phyloP scores from a whole-genome alignment of 2,888 invertebrate genomes.

The Caenorhabditis japonica region DNA sequence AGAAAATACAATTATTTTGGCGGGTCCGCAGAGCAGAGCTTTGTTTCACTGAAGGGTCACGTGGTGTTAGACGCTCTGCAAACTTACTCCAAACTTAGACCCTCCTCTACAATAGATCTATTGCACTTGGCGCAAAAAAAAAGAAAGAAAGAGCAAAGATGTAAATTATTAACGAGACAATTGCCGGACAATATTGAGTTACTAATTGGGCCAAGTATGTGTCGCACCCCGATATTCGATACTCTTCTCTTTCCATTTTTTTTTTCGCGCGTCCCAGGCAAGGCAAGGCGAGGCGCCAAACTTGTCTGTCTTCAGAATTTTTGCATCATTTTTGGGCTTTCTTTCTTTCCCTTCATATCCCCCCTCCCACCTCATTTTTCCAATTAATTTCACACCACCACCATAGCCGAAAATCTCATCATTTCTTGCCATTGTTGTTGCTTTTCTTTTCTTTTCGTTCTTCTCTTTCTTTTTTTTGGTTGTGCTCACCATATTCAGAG shows the following conservation, averaged over 20 bases:
- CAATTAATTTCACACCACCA: constrained; percentile 25
- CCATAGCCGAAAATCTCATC: background rate
- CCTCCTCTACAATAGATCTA: too few species aligned
- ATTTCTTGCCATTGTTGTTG: constrained; percentile 20
- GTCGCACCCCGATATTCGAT: constrained; percentile 36
- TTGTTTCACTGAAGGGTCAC: too few species aligned
- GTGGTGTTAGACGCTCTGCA: too few species aligned
- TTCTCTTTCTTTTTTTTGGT: too few species aligned
- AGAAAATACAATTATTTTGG: constrained; percentile 48
- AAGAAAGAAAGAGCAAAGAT: background rate
- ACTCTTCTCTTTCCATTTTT: constrained; percentile 5
- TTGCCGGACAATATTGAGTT: constrained; percentile 55
- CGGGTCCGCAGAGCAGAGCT: too few species aligned
- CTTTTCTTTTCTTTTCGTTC: background rate
- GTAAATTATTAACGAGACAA: constrained; percentile 45
- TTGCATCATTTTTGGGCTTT: background rate
- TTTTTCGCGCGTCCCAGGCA: constrained; percentile 4
- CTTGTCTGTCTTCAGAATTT: background rate
- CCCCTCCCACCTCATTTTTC: constrained; percentile 6
- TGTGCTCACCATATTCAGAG: too few species aligned
- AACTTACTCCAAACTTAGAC: too few species aligned
- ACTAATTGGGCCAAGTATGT: constrained; percentile 45
- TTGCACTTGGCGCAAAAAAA: too few species aligned
- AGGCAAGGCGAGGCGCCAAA: too few species aligned
- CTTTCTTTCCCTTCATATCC: constrained; percentile 4